Conservation (phyloP, 2,113 vertebrate species). For the Cyanoliseus patagonus region DNA sequence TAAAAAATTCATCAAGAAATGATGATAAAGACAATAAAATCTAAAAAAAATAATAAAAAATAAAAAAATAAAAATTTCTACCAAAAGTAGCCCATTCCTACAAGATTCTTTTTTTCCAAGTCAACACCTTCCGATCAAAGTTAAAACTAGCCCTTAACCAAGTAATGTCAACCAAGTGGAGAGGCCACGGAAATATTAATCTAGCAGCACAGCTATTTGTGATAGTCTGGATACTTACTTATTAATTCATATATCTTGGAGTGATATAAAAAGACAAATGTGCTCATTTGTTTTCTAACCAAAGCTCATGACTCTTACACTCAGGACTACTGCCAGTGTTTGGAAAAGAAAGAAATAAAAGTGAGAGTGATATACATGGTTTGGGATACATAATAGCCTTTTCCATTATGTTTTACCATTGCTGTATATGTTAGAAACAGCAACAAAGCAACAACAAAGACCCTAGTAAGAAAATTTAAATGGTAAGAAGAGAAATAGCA, state of each 20-base stretch:
- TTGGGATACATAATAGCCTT: not conserved
- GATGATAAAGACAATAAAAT: not conserved
- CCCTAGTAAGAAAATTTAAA: not conserved
- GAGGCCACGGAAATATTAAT: not conserved
- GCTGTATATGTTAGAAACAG: not conserved
- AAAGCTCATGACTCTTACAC: not conserved
- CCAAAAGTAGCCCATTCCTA: not conserved
- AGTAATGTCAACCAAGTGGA: not conserved
- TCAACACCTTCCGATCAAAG: not conserved
- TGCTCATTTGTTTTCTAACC: not conserved
- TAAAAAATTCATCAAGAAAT: not conserved
- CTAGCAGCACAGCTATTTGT: not conserved
- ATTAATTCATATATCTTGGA: not conserved
- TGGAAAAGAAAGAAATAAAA: not conserved
- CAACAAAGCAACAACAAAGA: not conserved
- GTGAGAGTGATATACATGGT: not conserved
- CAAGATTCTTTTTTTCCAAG: not conserved
- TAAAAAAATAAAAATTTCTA: not conserved
- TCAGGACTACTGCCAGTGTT: not conserved
- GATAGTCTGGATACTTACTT: not conserved
- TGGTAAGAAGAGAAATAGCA: not conserved
- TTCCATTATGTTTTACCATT: not conserved
- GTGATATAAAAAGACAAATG: not conserved
- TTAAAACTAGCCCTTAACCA: not conserved
- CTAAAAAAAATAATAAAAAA: not conserved